A percentile compares a stretch with the other conserved stretches of the same genome.
These are phyloP conservation scores for Sebastes cheni DNA, from an alignment of 2,797 vertebrate genomes.

Conservation along the genomic window DNA sequence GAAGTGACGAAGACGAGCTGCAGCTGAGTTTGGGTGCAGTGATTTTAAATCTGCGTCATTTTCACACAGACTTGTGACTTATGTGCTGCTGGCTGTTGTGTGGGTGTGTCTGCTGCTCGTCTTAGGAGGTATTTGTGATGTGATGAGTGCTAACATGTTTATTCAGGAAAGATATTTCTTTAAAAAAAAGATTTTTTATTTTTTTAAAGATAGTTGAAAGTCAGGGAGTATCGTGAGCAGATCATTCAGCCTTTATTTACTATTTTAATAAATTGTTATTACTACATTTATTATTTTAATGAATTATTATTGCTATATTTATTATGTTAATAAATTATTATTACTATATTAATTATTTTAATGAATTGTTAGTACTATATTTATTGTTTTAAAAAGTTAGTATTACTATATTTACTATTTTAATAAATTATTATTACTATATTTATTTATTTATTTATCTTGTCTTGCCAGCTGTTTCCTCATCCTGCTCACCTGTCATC, in stretches of 20 bases:
- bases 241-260: background rate
- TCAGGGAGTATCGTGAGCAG: background rate
- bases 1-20: slow-evolving; percentile 4
- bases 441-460: too few relatives aligned
- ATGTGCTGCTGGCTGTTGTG: background rate
- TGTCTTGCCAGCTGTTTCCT: background rate
- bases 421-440: too few relatives aligned
- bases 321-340: too few relatives aligned
- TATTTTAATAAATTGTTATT: too few relatives aligned
- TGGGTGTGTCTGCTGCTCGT: background rate
- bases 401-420: fast-evolving
- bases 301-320: fast-evolving
- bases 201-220: background rate
- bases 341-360: fast-evolving
- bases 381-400: too few relatives aligned
- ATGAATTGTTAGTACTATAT: too few relatives aligned
- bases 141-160: background rate
- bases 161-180: background rate
- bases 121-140: background rate
- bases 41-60: slow-evolving; percentile 7
- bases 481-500: background rate
- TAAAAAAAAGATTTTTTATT: background rate
- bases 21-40: slow-evolving; percentile 1
- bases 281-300: too few relatives aligned
- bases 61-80: background rate